These are phyloP conservation scores for Parauchenoglanis ngamensis DNA, from an alignment of 2,797 vertebrate genomes.

Conservation along the genomic window DNA sequence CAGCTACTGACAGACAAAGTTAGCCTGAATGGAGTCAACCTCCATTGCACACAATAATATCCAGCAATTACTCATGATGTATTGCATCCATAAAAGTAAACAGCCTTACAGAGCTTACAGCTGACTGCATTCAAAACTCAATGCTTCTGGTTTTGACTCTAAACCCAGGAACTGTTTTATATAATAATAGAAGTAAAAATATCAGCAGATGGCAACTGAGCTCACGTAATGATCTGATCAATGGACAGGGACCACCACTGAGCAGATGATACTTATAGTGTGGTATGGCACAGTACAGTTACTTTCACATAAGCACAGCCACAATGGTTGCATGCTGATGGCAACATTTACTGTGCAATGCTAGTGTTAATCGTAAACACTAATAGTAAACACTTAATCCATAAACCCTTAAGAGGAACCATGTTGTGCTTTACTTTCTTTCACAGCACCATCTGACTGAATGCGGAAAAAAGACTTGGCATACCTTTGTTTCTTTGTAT, in stretches of 20 bases:
- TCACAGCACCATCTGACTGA: background rate
- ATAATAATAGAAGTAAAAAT: background rate
- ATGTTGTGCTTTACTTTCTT: background rate
- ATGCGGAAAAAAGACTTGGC: background rate
- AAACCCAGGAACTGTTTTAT: background rate
- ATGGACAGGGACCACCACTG: background rate
- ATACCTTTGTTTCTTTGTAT: background rate
- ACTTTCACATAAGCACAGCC: background rate
- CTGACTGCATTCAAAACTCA: background rate
- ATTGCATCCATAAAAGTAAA: conserved; percentile 66
- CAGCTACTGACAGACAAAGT: background rate
- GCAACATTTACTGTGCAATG: background rate
- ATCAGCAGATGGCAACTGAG: background rate
- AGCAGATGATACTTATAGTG: background rate
- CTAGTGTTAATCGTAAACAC: background rate
- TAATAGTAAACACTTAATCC: background rate
- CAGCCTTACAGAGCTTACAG: conserved; percentile 28
- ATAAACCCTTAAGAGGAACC: background rate
- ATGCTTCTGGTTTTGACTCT: background rate
- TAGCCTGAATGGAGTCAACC: conserved; percentile 24
- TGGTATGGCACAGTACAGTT: background rate
- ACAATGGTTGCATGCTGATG: background rate
- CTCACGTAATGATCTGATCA: background rate
- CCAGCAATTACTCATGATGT: conserved; percentile 66
- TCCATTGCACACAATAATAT: conserved; percentile 63